Percentiles rank a stretch among this genome's conserved stretches.
These are phyloP conservation scores for Limulus polyphemus DNA, from an alignment of 2,888 invertebrate species.

Conservation along the genomic window DNA sequence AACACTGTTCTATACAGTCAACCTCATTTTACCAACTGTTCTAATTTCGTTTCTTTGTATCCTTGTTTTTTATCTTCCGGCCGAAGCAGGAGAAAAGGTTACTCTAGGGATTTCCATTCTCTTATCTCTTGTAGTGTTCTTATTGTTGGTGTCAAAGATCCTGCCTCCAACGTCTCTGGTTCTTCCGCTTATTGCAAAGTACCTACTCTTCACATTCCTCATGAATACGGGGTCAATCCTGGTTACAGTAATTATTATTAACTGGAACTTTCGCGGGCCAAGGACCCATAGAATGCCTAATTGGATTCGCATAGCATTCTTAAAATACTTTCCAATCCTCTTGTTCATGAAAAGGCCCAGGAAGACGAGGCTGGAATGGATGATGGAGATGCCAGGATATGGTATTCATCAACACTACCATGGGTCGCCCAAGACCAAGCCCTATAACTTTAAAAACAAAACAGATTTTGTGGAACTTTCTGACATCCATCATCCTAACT, in stretches of 20 bases:
- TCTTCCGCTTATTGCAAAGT: conserved; percentile 96
- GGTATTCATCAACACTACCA: conserved; percentile 19
- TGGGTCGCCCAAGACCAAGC: conserved; percentile 9
- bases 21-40: conserved; percentile 96
- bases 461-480: conserved; percentile 88
- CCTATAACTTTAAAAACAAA: conserved; percentile 55
- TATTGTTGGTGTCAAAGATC: conserved; percentile 95
- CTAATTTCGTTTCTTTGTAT: conserved; percentile 97
- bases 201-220: conserved; percentile 96
- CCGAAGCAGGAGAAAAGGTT: conserved; percentile 60
- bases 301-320: conserved; percentile 88
- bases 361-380: conserved; percentile 83
- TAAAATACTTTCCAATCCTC: conserved; percentile 82
- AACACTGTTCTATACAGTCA: conserved; percentile 97
- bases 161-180: conserved; percentile 96
- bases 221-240: conserved; percentile 99
- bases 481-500: conserved; percentile 78
- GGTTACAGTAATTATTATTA: conserved; percentile 96
- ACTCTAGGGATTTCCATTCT: conserved; percentile 96
- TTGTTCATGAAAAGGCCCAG: conserved; percentile 93
- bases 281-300: conserved; percentile 96
- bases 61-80: conserved; percentile 94
- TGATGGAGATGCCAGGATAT: conserved; percentile 90
- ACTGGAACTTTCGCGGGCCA: conserved; percentile 96
- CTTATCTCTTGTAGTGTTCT: conserved; percentile 97